Conservation (phyloP, 2,888 invertebrate species). For the Synanthedon andrenaeformis region DNA sequence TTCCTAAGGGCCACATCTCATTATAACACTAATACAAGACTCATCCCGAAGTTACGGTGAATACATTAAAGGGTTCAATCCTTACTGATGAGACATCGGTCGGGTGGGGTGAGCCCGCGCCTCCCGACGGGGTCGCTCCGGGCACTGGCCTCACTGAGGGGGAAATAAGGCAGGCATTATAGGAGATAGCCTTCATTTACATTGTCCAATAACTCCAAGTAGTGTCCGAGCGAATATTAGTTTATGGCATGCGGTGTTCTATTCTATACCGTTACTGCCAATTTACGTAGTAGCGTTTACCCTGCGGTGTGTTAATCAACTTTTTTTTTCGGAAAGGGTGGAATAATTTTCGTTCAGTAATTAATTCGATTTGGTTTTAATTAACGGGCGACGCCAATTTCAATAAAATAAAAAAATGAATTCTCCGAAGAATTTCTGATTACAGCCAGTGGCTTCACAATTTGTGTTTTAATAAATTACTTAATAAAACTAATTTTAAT, state of each 20-base stretch:
- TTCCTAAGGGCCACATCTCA: slow-evolving; percentile 69
- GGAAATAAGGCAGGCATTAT: slow-evolving; percentile 68
- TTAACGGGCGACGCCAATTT: slow-evolving; percentile 58
- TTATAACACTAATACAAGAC: slow-evolving; percentile 71
- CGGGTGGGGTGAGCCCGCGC: slow-evolving; percentile 33
- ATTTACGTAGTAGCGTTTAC: slow-evolving; percentile 2
- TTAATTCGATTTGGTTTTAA: slow-evolving; percentile 65
- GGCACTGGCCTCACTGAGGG: slow-evolving; percentile 53
- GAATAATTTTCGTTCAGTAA: slow-evolving; percentile 50
- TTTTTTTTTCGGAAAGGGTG: slow-evolving; percentile 30
- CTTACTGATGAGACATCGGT: slow-evolving; percentile 69
- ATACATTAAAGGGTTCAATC: slow-evolving; percentile 71
- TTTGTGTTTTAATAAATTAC: slow-evolving; percentile 1
- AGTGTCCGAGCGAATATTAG: slow-evolving; percentile 69
- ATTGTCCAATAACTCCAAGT: slow-evolving; percentile 72
- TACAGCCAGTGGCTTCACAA: slow-evolving; percentile 33
- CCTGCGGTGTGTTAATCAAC: slow-evolving; percentile 20
- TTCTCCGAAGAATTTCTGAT: slow-evolving; percentile 56
- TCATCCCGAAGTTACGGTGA: slow-evolving; percentile 70
- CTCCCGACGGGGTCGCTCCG: slow-evolving; percentile 47
- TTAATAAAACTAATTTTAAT: slow-evolving; percentile 5
- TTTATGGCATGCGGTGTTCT: slow-evolving; percentile 52
- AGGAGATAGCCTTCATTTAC: slow-evolving; percentile 71
- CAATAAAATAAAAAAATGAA: slow-evolving; percentile 46
- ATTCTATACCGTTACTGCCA: background rate